A percentile compares a stretch with the other conserved stretches of the same genome.
Conservation (phyloP, 2,113 vertebrate genomes). For the Callionymus lyra region DNA sequence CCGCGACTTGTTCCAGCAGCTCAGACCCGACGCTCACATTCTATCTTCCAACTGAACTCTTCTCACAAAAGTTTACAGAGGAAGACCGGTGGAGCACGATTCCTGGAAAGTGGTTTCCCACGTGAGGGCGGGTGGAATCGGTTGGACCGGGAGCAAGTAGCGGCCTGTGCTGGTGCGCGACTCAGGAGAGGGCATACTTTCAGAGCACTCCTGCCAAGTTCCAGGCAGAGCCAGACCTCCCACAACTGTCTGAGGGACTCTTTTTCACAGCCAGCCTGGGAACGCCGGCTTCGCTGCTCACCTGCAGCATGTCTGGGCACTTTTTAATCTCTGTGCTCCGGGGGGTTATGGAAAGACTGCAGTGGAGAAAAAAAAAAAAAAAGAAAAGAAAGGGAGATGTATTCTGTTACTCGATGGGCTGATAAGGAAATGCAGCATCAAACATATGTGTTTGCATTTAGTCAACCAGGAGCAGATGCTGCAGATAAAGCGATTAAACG, state of each 20-base stretch:
- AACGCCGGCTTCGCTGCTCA: conserved; percentile 31
- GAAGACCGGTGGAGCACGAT: conserved; percentile 32
- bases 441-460: conserved; percentile 1
- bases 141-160: conserved; percentile 47
- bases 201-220: conserved; percentile 46
- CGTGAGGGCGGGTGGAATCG: conserved; percentile 34
- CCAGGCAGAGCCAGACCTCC: conserved; percentile 41
- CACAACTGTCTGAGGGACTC: conserved; percentile 21
- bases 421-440: conserved; percentile 17
- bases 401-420: conserved; percentile 26
- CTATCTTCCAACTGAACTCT: too few species aligned
- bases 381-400: conserved; percentile 21
- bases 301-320: conserved; percentile 39
- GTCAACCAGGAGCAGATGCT: too few species aligned
- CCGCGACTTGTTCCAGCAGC: too few species aligned
- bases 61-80: too few species aligned
- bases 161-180: conserved; percentile 36
- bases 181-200: conserved; percentile 38
- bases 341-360: conserved; percentile 15
- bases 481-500: too few species aligned
- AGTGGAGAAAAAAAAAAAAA: conserved; percentile 4
- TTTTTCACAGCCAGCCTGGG: conserved; percentile 27
- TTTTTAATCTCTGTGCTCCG: conserved; percentile 14
- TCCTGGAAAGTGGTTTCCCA: conserved; percentile 57
- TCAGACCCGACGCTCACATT: too few species aligned